Percentiles rank a stretch among this genome's conserved stretches.
phyloP scores from a whole-genome alignment of 2,113 vertebrate genomes.

The Petroica traversi region DNA sequence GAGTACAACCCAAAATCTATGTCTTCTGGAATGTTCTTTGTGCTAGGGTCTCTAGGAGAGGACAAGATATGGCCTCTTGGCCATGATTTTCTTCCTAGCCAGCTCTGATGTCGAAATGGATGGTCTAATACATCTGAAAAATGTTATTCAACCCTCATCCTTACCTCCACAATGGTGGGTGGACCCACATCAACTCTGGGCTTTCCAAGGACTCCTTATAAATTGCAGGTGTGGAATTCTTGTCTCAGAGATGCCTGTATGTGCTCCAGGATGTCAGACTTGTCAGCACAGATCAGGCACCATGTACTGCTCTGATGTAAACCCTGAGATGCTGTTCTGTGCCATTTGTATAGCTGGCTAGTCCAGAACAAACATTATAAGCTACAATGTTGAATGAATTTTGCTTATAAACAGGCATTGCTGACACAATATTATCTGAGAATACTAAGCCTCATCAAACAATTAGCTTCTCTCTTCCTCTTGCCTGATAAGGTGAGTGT shows the following conservation, averaged over 20 bases:
- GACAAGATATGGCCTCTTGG: neutral
- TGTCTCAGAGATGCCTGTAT: neutral
- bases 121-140: neutral
- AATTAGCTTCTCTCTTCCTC: neutral
- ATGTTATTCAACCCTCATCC: neutral
- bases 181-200: neutral
- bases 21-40: neutral
- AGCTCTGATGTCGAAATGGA: neutral
- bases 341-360: neutral
- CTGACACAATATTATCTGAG: neutral
- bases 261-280: neutral
- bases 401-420: neutral
- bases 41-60: neutral
- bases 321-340: neutral
- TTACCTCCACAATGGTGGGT: neutral
- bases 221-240: neutral
- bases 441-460: neutral
- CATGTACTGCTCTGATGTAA: neutral
- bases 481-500: neutral
- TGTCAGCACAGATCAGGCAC: neutral
- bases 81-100: neutral
- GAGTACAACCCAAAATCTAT: neutral
- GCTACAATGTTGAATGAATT: neutral
- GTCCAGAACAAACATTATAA: neutral
- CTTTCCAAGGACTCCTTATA: neutral